Base-by-base conservation (phyloP, 2,888 invertebrate species). In the Augiades crinisus region DNA sequence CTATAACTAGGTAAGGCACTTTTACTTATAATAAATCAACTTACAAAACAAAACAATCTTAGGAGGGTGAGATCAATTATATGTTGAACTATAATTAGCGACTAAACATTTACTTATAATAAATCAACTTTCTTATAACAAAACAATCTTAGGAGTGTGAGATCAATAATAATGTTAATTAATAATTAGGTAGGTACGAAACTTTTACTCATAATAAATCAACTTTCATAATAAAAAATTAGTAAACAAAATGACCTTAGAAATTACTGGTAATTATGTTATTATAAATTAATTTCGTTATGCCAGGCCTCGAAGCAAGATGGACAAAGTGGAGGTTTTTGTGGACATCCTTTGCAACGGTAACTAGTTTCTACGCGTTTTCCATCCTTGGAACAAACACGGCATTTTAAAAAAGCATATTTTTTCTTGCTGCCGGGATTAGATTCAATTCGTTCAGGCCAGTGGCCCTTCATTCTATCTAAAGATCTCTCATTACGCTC, bases 261-360 rank as follows among this genome's bases (percentile, higher is more conserved):
- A 52, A 45, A 53, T 40, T 34, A 34, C 34, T 46, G 46, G 36
- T 53, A 46, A 46, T 40, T 53, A 46, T 53, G 36, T 43, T 47
- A 43, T 47, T 47, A 47, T 47, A 43, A 53, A 46, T 46, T 53
- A 41, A 55, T 47, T 47, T 51, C 51, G 44, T 60, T 52, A 56
- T 55, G 56, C 50, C 50, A 58, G 16, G 37, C 57, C 43, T 57
- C 57, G 47, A 62, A 62, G 41, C 60, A 62, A 31, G 49, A 43
- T 34, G 57, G 56, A 38, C 59, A 62, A 17, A 62, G 37, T 24
- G 62, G 53, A 19, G 60, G 57, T 51, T 52, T 53, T 13, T 58
- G 12, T 27, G 47, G 47, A 33, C 60, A 60, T 37, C 59, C 59
- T 53, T 55, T 58, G 45, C 55, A 58, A 7, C 57, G 44, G 31